phyloP scores from a whole-genome alignment of 2,888 invertebrate species.

The Acrobasis consociella region DNA sequence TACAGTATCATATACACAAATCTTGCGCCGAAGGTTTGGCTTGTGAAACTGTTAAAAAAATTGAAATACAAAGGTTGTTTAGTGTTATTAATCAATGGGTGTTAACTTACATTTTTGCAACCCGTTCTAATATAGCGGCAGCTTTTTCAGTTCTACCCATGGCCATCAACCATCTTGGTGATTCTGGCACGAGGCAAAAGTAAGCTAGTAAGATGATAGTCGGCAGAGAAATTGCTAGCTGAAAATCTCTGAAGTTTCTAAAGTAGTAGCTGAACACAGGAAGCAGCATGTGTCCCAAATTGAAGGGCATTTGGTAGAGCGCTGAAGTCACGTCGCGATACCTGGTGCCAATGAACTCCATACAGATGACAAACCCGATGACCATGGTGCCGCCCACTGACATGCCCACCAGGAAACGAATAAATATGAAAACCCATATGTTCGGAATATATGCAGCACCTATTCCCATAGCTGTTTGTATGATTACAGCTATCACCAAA shows the following conservation, averaged over 20 bases:
- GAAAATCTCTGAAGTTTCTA: conserved; percentile 85
- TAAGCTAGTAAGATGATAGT: conserved; percentile 83
- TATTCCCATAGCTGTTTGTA: conserved; percentile 88
- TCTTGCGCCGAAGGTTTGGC: too few species aligned
- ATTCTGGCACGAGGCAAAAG: conserved; percentile 88
- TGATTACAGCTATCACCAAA: conserved; percentile 86
- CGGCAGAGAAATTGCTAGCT: conserved; percentile 85
- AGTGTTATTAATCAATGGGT: conserved; percentile 10
- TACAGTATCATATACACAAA: too few species aligned
- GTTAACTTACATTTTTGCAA: conserved; percentile 79
- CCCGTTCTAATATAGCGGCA: conserved; percentile 84
- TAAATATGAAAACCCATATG: conserved; percentile 83
- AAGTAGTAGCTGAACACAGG: conserved; percentile 84
- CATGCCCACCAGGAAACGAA: conserved; percentile 87
- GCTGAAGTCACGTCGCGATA: conserved; percentile 83
- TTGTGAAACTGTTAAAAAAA: too few species aligned
- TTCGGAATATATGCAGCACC: conserved; percentile 86
- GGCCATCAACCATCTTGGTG: conserved; percentile 90
- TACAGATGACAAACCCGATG: conserved; percentile 80
- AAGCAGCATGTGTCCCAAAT: conserved; percentile 85
- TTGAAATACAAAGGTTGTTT: background rate
- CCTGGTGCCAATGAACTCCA: conserved; percentile 85
- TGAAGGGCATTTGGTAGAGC: conserved; percentile 87
- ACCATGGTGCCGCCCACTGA: conserved; percentile 94
- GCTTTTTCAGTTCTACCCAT: conserved; percentile 86